phyloP scores from a whole-genome alignment of 2,888 invertebrate species.

The Palloptera scutellata region DNA sequence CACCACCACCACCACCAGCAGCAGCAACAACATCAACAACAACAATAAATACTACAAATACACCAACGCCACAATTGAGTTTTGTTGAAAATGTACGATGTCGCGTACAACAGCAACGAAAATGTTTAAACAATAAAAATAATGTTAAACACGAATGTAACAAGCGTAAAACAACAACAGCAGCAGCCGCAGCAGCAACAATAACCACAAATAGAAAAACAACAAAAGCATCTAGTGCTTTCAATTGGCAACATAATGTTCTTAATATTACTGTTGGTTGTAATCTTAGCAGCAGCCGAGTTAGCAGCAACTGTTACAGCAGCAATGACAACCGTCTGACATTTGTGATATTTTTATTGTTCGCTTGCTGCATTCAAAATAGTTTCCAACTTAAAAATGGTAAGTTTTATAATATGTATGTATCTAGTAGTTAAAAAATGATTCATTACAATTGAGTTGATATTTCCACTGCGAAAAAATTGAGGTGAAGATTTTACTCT shows the following conservation, averaged over 20 bases:
- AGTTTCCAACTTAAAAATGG: slow-evolving; percentile 47
- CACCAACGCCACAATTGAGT: slow-evolving; percentile 24
- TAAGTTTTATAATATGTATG: slow-evolving; percentile 35
- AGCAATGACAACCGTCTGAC: slow-evolving; percentile 25
- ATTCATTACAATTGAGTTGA: no score
- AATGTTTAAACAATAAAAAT: slow-evolving; percentile 9
- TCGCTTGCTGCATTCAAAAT: slow-evolving; percentile 43
- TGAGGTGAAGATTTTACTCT: no score
- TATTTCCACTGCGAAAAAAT: no score
- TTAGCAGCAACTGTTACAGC: slow-evolving; percentile 12
- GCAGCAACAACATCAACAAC: slow-evolving; percentile 22
- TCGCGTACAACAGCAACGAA: slow-evolving; percentile 11
- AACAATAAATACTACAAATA: slow-evolving; percentile 13
- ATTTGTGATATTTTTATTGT: slow-evolving; percentile 40
- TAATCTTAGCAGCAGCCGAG: slow-evolving; percentile 5
- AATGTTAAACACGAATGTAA: slow-evolving; percentile 3
- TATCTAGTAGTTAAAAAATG: not conserved
- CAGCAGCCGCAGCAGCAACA: slow-evolving; percentile 13
- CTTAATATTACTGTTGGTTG: not conserved
- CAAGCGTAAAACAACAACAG: not conserved
- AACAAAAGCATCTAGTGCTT: slow-evolving; percentile 14
- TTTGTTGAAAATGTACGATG: slow-evolving; percentile 16
- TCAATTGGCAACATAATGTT: not conserved
- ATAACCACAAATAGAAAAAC: no score
- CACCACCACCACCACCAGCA: slow-evolving; percentile 15